These are phyloP conservation scores for Neolamprologus modestus DNA, from an alignment of 2,113 vertebrate species.

Conservation along the genomic window DNA sequence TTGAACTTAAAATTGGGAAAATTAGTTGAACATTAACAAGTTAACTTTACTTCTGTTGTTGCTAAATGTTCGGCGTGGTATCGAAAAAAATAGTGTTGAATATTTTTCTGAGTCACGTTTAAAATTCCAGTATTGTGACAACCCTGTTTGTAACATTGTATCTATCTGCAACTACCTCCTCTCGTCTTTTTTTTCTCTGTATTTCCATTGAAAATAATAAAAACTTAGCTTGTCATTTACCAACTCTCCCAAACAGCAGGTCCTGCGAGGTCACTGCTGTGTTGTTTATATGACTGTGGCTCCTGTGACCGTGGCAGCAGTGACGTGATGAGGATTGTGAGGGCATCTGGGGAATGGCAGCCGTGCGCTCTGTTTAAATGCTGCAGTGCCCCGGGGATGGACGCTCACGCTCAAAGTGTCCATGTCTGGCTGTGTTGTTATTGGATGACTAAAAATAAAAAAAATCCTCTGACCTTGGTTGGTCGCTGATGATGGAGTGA, in stretches of 20 bases:
- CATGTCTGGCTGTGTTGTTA: constrained; percentile 38
- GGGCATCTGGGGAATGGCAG: constrained; percentile 10
- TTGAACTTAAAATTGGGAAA: background rate
- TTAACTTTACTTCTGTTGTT: background rate
- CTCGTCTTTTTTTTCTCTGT: background rate
- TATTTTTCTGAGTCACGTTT: background rate
- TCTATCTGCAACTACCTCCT: background rate
- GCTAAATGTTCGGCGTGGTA: background rate
- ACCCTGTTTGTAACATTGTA: background rate
- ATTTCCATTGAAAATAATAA: background rate
- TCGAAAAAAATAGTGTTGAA: background rate
- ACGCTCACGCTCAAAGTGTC: constrained; percentile 17
- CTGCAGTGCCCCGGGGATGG: constrained; percentile 9
- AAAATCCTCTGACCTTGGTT: constrained; percentile 47
- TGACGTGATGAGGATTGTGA: constrained; percentile 14
- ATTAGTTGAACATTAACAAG: background rate
- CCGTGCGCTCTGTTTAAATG: constrained; percentile 21
- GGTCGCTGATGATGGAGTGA: background rate
- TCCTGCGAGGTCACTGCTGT: background rate
- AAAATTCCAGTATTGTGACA: background rate
- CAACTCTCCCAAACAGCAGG: background rate
- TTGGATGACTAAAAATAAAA: constrained; percentile 39
- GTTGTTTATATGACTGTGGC: background rate
- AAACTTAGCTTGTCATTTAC: background rate
- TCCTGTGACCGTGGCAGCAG: constrained; percentile 4